phyloP scores from a whole-genome alignment of 1,140 invertebrate genomes.

The Aradophagus sp. region DNA sequence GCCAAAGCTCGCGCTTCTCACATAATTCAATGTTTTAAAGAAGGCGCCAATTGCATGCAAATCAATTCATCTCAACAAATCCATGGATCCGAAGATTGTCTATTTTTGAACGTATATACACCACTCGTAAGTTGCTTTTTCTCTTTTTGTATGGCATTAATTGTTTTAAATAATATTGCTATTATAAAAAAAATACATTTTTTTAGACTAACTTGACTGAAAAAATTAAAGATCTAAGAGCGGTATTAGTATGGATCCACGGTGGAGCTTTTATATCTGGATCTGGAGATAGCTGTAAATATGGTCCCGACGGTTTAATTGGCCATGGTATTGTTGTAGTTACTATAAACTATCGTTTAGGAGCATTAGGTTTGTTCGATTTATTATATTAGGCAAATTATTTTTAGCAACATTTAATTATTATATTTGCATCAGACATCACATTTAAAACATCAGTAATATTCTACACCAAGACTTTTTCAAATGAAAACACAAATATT shows the following conservation, averaged over 20 bases:
- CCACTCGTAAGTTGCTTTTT: slow-evolving; percentile 22
- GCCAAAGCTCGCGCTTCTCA: neutral
- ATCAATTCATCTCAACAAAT: neutral
- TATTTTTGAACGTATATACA: slow-evolving; percentile 25
- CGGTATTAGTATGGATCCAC: slow-evolving; percentile 33
- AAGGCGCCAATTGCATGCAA: slow-evolving; percentile 25
- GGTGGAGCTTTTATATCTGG: slow-evolving; percentile 21
- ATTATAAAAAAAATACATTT: neutral
- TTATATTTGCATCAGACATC: no score
- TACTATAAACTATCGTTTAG: slow-evolving; percentile 36
- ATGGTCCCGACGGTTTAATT: slow-evolving; percentile 30
- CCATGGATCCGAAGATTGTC: slow-evolving; percentile 31
- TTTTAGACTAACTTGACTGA: slow-evolving; percentile 21
- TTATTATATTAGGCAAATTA: no score
- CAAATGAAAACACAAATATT: no score
- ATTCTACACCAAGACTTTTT: no score
- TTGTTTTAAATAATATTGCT: no score
- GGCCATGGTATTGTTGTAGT: slow-evolving; percentile 22
- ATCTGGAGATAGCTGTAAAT: slow-evolving; percentile 28
- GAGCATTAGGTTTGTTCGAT: slow-evolving; percentile 31
- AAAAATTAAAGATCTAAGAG: neutral
- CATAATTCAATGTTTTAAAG: slow-evolving; percentile 15
- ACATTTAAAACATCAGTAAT: no score
- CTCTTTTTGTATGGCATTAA: no score
- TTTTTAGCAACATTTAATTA: no score